Evolutionary conservation across 2,797 vertebrate genomes (phyloP).

Genomic region (Rhinatrema bivittatum): DNA sequence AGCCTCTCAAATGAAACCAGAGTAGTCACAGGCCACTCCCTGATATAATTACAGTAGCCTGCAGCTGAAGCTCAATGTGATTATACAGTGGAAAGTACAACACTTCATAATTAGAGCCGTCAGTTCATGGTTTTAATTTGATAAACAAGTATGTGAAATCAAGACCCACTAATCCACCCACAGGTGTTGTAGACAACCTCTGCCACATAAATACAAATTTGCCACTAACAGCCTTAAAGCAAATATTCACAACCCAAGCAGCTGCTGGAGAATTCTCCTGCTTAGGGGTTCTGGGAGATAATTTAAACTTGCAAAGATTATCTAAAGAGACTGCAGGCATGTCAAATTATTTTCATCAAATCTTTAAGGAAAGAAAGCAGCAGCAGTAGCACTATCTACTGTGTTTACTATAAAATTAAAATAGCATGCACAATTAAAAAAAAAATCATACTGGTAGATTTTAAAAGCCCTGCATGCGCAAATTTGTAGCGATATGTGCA

Average conservation of each 20-base stretch:
- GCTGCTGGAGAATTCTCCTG: not conserved
- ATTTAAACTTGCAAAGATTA: not conserved
- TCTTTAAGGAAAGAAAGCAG: too few species aligned
- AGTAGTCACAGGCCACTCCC: not conserved
- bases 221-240: not conserved
- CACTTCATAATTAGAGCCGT: conserved; percentile 4
- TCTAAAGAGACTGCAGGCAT: not conserved
- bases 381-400: too few species aligned
- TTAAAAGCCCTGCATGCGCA: too few species aligned
- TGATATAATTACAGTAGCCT: not conserved
- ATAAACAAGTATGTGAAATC: conserved; percentile 8
- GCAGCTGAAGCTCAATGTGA: not conserved
- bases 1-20: not conserved
- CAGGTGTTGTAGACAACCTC: not conserved
- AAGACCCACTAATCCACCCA: conserved; percentile 4
- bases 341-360: not conserved
- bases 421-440: too few species aligned
- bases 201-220: conserved; percentile 5
- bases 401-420: too few species aligned
- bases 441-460: too few species aligned
- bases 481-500: too few species aligned
- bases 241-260: not conserved
- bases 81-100: conserved; percentile 1
- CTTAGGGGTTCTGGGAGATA: not conserved
- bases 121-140: conserved; percentile 21